Evolutionary conservation across 1,140 invertebrate species (phyloP).

Genomic region (Drosophila gunungcola): DNA sequence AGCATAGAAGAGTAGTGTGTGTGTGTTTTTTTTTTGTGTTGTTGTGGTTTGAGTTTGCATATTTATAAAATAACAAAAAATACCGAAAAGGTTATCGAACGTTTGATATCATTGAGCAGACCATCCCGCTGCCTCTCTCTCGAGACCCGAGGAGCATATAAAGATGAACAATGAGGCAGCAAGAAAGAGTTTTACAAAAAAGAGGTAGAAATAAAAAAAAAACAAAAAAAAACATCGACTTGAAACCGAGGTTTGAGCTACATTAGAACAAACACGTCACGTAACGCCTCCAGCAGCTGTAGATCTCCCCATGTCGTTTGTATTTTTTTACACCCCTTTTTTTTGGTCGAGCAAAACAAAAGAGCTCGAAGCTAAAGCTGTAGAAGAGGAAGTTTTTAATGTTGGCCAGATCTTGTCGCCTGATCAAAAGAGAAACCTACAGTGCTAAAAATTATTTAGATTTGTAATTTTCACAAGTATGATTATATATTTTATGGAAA

Average conservation of each 20-base stretch:
- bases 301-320: constrained; percentile 14
- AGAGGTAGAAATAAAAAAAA: constrained; percentile 14
- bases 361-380: constrained; percentile 7
- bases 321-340: not conserved
- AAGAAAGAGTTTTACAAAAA: constrained; percentile 48
- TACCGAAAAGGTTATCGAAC: constrained; percentile 81
- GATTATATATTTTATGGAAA: no score
- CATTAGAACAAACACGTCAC: constrained; percentile 70
- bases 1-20: constrained; percentile 26
- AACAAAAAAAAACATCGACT: constrained; percentile 23
- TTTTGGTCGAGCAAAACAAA: constrained; percentile 22
- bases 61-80: constrained; percentile 60
- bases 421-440: constrained; percentile 56
- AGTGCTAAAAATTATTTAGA: constrained; percentile 3
- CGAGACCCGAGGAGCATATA: constrained; percentile 31
- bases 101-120: constrained; percentile 83
- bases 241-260: constrained; percentile 44
- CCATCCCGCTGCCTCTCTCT: constrained; percentile 36
- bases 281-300: constrained; percentile 62
- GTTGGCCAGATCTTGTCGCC: constrained; percentile 58
- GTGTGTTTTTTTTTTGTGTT: constrained; percentile 2
- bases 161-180: constrained; percentile 79
- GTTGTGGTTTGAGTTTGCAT: constrained; percentile 63
- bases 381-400: constrained; percentile 18
- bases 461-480: not conserved